phyloP scores from a whole-genome alignment of 2,113 vertebrate genomes.

The Mormoops blainvillei region DNA sequence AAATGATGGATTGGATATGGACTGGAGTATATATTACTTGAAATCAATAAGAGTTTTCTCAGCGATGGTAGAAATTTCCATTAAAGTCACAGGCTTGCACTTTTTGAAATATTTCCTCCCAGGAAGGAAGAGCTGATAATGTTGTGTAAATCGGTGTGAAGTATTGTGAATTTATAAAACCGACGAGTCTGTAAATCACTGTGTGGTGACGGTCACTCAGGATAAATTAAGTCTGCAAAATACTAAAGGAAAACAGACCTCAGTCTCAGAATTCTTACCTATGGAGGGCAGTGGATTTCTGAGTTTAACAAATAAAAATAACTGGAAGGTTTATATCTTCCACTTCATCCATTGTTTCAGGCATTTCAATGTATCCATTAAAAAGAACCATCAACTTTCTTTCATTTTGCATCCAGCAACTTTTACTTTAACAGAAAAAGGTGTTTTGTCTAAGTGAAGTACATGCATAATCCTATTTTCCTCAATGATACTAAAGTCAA shows the following conservation, averaged over 20 bases:
- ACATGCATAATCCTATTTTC: background rate
- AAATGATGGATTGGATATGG: background rate
- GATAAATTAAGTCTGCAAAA: constrained; percentile 9
- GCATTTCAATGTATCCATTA: background rate
- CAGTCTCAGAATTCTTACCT: background rate
- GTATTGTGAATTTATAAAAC: background rate
- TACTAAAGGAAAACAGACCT: background rate
- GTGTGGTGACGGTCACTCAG: background rate
- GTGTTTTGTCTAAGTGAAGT: background rate
- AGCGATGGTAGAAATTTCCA: background rate
- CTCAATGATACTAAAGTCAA: background rate
- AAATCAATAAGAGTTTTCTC: background rate
- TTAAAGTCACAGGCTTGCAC: background rate
- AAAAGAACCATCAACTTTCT: background rate
- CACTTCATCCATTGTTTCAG: background rate
- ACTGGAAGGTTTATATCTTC: background rate
- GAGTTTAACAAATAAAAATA: background rate
- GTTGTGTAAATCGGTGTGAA: background rate
- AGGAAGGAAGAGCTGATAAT: background rate
- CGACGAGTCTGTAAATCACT: background rate
- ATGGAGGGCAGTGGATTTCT: background rate
- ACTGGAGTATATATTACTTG: background rate
- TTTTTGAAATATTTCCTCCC: constrained; percentile 7
- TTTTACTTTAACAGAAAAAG: background rate
- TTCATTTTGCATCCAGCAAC: background rate